Percentiles rank a stretch among this genome's conserved stretches.
Conservation (phyloP, 2,797 vertebrate species). For the Cuculus canorus region DNA sequence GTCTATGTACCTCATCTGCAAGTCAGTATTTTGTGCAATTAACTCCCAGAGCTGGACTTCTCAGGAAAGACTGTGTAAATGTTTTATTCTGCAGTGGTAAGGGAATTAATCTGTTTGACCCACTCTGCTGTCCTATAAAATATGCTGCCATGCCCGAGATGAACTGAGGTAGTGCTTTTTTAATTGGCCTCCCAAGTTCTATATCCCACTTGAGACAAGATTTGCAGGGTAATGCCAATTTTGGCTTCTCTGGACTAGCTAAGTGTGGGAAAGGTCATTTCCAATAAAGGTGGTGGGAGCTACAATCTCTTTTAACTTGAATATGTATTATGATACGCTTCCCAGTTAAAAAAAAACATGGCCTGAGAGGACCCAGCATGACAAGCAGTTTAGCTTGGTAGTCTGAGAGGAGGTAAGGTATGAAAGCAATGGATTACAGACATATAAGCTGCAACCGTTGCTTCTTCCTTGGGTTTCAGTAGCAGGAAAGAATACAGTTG, state of each 20-base stretch:
- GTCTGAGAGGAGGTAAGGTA: not conserved
- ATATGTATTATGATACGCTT: not conserved
- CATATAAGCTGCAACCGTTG: not conserved
- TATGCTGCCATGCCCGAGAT: not conserved
- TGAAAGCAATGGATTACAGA: slow-evolving; percentile 6
- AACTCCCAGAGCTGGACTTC: not conserved
- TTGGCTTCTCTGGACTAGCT: not conserved
- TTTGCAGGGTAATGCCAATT: not conserved
- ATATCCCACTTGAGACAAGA: not conserved
- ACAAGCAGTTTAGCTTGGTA: not conserved
- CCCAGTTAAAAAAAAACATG: not conserved
- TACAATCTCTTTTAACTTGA: not conserved
- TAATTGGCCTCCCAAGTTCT: not conserved
- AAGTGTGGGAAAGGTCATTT: not conserved
- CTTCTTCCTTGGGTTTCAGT: slow-evolving; percentile 30
- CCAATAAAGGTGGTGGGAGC: not conserved
- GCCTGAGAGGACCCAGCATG: not conserved
- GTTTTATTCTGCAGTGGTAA: not conserved
- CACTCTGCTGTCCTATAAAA: not conserved
- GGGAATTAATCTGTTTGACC: not conserved
- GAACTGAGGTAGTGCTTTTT: not conserved
- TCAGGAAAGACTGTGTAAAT: not conserved
- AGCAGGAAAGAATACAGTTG: slow-evolving; percentile 11
- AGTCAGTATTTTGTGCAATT: not conserved
- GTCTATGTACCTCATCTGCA: not conserved